A percentile compares a stretch with the other conserved stretches of the same genome.
Evolutionary conservation across 2,888 invertebrate genomes (phyloP).

Genomic region (Lottia scabra): DNA sequence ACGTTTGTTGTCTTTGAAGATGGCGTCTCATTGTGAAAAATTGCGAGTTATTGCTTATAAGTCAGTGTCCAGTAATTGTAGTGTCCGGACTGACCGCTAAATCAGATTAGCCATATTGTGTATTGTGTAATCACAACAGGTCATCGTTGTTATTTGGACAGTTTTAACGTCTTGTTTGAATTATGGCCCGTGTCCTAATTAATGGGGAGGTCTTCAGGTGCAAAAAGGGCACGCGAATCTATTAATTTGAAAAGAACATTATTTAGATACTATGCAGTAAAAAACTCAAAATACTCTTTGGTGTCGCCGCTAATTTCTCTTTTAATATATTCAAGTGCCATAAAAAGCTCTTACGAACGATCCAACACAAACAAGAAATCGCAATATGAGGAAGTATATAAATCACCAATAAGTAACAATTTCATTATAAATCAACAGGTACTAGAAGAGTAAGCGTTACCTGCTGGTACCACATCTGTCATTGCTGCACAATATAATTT

Average conservation of each 20-base stretch:
- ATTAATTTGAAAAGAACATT: background rate
- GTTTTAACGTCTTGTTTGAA: constrained; percentile 1
- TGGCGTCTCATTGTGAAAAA: background rate
- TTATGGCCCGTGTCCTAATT: background rate
- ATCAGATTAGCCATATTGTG: background rate
- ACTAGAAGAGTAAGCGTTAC: no score
- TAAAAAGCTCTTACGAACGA: no score
- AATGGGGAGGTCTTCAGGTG: background rate
- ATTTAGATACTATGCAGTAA: no score
- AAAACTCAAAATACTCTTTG: no score
- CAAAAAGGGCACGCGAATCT: background rate
- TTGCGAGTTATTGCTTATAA: background rate
- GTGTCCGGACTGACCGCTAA: background rate
- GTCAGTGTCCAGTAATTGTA: background rate
- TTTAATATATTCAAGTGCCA: no score
- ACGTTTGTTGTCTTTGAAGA: constrained; percentile 1
- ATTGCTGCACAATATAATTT: no score
- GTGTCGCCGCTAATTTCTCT: no score
- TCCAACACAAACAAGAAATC: no score
- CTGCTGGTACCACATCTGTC: no score
- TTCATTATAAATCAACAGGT: no score
- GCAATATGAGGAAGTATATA: no score
- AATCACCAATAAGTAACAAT: no score
- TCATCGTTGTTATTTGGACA: background rate
- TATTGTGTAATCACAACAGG: background rate